Evolutionary conservation across 2,888 invertebrate genomes (phyloP).

Genomic region (Panopea generosa): DNA sequence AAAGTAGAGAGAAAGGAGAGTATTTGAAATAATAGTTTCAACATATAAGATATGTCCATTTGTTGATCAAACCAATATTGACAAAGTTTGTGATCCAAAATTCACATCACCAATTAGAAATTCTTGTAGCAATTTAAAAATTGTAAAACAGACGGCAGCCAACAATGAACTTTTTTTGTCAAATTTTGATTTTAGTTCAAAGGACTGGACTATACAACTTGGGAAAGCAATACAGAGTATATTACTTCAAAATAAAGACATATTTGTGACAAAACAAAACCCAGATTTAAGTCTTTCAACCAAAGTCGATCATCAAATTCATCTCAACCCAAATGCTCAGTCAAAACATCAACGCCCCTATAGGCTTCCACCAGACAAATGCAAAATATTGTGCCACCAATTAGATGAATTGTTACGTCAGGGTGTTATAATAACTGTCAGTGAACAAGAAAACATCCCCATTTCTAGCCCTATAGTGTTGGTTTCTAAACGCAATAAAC

Average conservation of each 20-base stretch:
- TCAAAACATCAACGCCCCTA: conserved; percentile 41
- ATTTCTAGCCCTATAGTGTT: conserved; percentile 40
- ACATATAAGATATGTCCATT: too few relatives aligned
- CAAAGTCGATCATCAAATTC: conserved; percentile 24
- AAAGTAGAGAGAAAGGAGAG: too few relatives aligned
- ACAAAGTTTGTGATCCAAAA: too few relatives aligned
- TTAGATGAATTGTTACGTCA: conserved; percentile 37
- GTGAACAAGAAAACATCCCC: conserved; percentile 23
- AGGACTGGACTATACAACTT: not conserved
- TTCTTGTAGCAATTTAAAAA: too few relatives aligned
- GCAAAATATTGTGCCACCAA: conserved; percentile 26
- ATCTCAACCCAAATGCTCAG: conserved; percentile 19
- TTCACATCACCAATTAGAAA: too few relatives aligned
- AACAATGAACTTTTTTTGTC: conserved; percentile 2
- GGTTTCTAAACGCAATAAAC: conserved; percentile 40
- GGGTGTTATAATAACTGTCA: conserved; percentile 35
- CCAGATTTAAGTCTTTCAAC: conserved; percentile 20
- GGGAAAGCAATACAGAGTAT: not conserved
- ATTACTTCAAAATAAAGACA: conserved; percentile 8
- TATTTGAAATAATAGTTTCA: too few relatives aligned
- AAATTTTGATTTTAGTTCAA: too few relatives aligned
- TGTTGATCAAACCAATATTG: too few relatives aligned
- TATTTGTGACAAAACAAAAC: conserved; percentile 21
- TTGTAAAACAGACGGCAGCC: too few relatives aligned
- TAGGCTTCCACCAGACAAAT: conserved; percentile 27